Evolutionary conservation across 2,797 vertebrate species (phyloP), one percentile per base, ranked within the genome.

Genomic region (Anguilla marmorata): DNA sequence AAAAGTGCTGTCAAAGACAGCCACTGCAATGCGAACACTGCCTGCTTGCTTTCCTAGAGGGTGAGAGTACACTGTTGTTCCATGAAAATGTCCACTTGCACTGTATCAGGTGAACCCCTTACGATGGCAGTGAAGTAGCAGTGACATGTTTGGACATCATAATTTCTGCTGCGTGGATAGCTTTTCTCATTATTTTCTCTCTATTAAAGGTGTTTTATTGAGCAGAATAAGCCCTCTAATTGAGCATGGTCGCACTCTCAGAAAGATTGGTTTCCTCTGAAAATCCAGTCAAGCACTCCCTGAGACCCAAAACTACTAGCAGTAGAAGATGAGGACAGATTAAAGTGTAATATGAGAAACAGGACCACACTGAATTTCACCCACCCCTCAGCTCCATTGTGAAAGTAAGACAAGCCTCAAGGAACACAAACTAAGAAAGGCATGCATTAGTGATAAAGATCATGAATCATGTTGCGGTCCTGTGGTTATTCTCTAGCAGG

Each of bases 181-280:
- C 1, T 21, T 82, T 45, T 45, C 41, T 45, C 41, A 45, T 45
- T 41, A 41, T 50, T 50, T 45, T n/a, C 45, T 24, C 2, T 8
- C 5, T 79, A 37, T 79, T 45, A 79, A 79, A 79, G 33, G 45
- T 82, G 21, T 82, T 82, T 82, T 50, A 82, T 50, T 50, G 45
- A 82, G 79, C 45, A n/a, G 7, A 48, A 33, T 82, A 2, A 82
- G 7, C 12, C 45, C 21, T 82, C 79, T 48, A 82, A 82, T 50
- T 48, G 45, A n/a, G 79, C 7, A 24, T 27, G 19, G 19, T n/a
- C 50, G 45, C 79, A 82, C 41, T 50, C 79, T 48, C 45, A 80
- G 41, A 16, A 82, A 45, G 9, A 82, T 50, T 24, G 45, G 41
- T n/a, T 82, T 21, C 45, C 21, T 11, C 63, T 2, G 79, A 48